phyloP scores from a whole-genome alignment of 2,113 vertebrate species.

The Onychostruthus taczanowskii region DNA sequence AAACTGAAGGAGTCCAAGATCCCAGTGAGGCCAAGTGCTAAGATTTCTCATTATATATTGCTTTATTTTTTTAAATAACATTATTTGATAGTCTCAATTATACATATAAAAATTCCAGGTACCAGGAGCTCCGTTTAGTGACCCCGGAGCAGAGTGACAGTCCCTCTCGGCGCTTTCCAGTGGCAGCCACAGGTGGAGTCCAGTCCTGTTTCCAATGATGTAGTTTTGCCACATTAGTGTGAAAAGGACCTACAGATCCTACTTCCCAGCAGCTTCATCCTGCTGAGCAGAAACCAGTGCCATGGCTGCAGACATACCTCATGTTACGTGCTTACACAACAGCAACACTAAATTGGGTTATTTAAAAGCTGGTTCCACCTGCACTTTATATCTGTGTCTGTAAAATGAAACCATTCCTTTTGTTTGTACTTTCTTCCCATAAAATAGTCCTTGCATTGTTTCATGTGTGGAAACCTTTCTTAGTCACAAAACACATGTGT shows the following conservation, averaged over 20 bases:
- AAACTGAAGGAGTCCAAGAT: no score
- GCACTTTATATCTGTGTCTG: neutral
- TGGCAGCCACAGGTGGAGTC: neutral
- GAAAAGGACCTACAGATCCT: neutral
- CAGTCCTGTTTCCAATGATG: neutral
- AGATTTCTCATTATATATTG: no score
- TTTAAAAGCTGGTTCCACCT: neutral
- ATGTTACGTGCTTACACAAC: neutral
- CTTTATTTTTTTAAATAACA: no score
- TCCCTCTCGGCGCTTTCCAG: rapidly evolving
- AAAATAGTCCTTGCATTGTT: neutral
- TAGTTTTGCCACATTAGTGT: neutral
- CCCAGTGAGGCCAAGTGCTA: no score
- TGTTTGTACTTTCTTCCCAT: neutral
- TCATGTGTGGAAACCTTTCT: neutral
- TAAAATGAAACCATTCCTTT: neutral
- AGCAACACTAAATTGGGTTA: neutral
- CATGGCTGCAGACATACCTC: neutral
- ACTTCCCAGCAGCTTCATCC: neutral
- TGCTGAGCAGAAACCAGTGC: neutral
- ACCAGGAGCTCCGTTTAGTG: neutral
- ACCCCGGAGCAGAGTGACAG: neutral
- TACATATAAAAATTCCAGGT: neutral
- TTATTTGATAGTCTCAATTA: no score
- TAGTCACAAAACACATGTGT: neutral